These are phyloP conservation scores for Entelurus aequoreus DNA, from an alignment of 2,113 vertebrate genomes.

Conservation along the genomic window DNA sequence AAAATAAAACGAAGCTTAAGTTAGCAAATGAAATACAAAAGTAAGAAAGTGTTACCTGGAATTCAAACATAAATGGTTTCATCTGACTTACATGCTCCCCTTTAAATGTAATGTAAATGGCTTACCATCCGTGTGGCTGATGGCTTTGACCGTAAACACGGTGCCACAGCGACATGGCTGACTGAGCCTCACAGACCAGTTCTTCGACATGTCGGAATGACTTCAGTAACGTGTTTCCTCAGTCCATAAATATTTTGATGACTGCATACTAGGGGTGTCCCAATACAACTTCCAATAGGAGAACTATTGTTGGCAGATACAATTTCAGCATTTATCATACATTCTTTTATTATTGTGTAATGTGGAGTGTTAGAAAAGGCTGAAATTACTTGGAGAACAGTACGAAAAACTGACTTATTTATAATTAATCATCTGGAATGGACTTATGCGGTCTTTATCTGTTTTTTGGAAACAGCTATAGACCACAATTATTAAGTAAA, in stretches of 20 bases:
- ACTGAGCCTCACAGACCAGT: conserved; percentile 12
- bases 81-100: conserved; percentile 4
- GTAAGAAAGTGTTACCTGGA: conserved; percentile 16
- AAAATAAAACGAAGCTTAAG: conserved; percentile 13
- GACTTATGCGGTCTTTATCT: no score
- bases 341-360: no score
- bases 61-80: conserved; percentile 8
- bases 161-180: not conserved
- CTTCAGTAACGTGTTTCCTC: not conserved
- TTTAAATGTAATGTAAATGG: not conserved
- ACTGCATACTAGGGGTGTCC: not conserved
- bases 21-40: not conserved
- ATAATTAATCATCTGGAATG: no score
- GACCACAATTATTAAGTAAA: no score
- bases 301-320: no score
- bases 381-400: no score
- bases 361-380: no score
- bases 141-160: not conserved
- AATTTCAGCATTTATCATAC: no score
- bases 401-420: no score
- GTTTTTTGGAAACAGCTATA: no score
- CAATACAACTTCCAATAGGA: no score
- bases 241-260: not conserved
- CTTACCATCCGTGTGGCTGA: not conserved
- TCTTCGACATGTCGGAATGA: conserved; percentile 24